Evolutionary conservation across 2,797 vertebrate species (phyloP), one percentile per base, ranked within the genome.

Genomic region (Peromyscus eremicus): DNA sequence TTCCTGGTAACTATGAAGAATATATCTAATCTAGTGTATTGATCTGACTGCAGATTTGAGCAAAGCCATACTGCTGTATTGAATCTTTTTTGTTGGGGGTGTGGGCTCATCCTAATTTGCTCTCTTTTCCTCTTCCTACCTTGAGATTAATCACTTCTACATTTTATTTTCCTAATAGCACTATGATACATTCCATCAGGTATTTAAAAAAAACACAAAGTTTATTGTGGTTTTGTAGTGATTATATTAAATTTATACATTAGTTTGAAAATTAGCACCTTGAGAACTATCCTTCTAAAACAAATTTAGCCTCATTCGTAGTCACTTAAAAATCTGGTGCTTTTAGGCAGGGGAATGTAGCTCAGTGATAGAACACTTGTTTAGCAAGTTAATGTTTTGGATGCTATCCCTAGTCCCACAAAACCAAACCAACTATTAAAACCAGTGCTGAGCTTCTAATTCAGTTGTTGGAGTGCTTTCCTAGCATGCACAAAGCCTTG

Each of bases 11-110:
- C 5, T 46, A 46, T 46, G n/a, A 7, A 73, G 10, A 73, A 91
- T 94, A 32, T 70, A 40, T 73, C n/a, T 73, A 73, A 73, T 93
- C 43, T 93, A 46, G 37, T 93, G 16, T 34, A 77, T 94, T 23
- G 84, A 3, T 49, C 34, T 92, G 73, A 19, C 27, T 71, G 76
- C 25, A 89, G 16, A 89, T 83, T 80, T 62, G 81, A 81, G 23
- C n/a, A 86, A 95, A 94, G 60, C 23, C 75, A 11, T 25, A 6
- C 23, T 83, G 9, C 60, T 71, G 37, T 83, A 92, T 95, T 79
- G 19, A 86, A 94, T 83, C 13, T 32, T 66, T 66, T 66, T 27
- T 64, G 29, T 32, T 68, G 5, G 66, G 32, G 34, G 66, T 29
- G 40, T 94, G 34, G 68, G 6, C 13, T 84, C 7, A 32, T 94